Evolutionary conservation across 2,888 invertebrate genomes (phyloP), one percentile per base, ranked within the genome.

Genomic region (Beris chalybata): DNA sequence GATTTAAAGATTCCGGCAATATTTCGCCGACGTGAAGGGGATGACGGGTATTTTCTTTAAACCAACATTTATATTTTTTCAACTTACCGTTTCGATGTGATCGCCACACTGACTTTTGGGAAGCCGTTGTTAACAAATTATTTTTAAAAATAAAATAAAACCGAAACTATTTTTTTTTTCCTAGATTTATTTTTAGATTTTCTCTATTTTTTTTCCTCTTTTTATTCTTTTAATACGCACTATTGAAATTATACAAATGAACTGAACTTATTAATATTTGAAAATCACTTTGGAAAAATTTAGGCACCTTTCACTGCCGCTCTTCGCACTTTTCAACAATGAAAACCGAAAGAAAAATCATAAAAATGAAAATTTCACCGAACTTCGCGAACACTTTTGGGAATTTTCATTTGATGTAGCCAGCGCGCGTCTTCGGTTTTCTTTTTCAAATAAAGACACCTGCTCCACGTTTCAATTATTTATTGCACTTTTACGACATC

Each of bases 51-150:
- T 22, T 22, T 22, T 22, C 22, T 22, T 22, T 2, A 22, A 22
- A 22, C 22, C 1, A 22, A 22, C 22, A 22, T 22, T 22, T 22
- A 2, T 22, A 22, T 22, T 22, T 22, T 38, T 38, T 38, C 38
- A 22, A 65, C 71, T 70, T 67, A 72, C 72, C 72, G 48, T 67
- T 70, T n/a, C 70, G 70, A 70, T 70, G 67, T 65, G 71, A 67
- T 55, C 70, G 71, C 72, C 71, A 71, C 66, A 54, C 67, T 65
- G 72, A 70, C 64, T 71, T 70, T 58, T 70, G 70, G 38, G 70
- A 71, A 67, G 71, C 71, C 71, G 71, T 71, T 67, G 68, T 71
- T 65, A 66, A 65, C 48, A 65, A 63, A 68, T 69, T 68, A 50
- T 61, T 67, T 22, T 57, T 48, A 50, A 50, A 57, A 61, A 38